A percentile compares a stretch with the other conserved stretches of the same genome.
Conservation (phyloP, 2,888 invertebrate species). For the Limnephilus marmoratus region DNA sequence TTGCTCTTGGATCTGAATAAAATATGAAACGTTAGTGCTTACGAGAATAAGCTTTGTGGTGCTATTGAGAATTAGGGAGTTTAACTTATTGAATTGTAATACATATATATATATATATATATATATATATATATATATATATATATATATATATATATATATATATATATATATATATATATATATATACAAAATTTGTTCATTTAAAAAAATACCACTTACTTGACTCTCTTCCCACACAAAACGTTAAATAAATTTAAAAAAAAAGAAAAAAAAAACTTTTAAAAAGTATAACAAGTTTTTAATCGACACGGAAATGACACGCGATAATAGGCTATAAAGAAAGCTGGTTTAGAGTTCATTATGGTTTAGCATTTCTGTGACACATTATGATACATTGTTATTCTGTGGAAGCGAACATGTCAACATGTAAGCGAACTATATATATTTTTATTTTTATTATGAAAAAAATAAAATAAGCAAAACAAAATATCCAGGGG, state of each 20-base stretch:
- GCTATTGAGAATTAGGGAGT: not conserved
- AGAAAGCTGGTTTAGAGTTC: too few species aligned
- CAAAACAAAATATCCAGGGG: too few species aligned
- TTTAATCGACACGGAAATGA: too few species aligned
- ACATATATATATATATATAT: too few species aligned
- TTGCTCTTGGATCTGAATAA: not conserved
- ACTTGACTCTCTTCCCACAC: not conserved
- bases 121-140: too few species aligned
- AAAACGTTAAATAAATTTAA: not conserved
- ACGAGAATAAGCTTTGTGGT: not conserved
- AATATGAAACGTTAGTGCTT: not conserved
- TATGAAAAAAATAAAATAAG: too few species aligned
- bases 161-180: too few species aligned
- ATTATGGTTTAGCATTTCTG: too few species aligned
- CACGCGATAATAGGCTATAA: too few species aligned
- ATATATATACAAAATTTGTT: not conserved
- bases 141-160: too few species aligned
- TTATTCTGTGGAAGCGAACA: not conserved
- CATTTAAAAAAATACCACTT: not conserved
- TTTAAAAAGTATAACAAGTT: not conserved
- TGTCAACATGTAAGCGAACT: not conserved
- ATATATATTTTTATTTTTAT: too few species aligned
- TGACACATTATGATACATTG: too few species aligned
- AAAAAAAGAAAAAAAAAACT: not conserved
- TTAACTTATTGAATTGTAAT: not conserved